phyloP scores from a whole-genome alignment of 1,140 invertebrate genomes.

The Pachypeltis micranthus region DNA sequence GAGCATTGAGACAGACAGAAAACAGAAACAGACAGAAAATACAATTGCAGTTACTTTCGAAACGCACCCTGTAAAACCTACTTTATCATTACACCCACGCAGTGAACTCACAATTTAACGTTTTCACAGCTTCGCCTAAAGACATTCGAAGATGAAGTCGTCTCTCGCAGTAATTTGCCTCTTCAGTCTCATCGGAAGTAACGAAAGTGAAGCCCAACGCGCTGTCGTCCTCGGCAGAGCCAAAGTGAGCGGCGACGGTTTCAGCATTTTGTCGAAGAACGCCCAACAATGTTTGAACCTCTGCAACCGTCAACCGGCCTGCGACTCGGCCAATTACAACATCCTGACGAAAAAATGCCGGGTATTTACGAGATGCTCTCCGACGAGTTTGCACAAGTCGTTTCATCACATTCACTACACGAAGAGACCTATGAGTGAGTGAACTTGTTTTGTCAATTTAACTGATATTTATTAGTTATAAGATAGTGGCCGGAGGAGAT shows the following conservation, averaged over 20 bases:
- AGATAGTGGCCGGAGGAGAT: too few relatives aligned
- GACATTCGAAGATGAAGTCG: too few relatives aligned
- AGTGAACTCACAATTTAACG: too few relatives aligned
- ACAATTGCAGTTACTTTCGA: too few relatives aligned
- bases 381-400: slow-evolving; percentile 6
- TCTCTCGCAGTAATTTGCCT: too few relatives aligned
- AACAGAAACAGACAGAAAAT: too few relatives aligned
- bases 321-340: slow-evolving; percentile 20
- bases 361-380: slow-evolving; percentile 14
- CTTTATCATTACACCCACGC: too few relatives aligned
- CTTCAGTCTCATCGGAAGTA: too few relatives aligned
- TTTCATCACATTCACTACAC: slow-evolving; percentile 15
- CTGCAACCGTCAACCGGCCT: slow-evolving; percentile 14
- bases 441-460: not conserved
- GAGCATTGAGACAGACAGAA: too few relatives aligned
- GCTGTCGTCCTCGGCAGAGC: not conserved
- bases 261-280: not conserved
- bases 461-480: too few relatives aligned
- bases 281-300: slow-evolving; percentile 10
- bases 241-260: slow-evolving; percentile 13
- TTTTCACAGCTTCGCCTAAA: too few relatives aligned
- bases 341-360: slow-evolving; percentile 12
- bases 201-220: not conserved
- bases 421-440: slow-evolving; percentile 20
- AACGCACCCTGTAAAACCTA: too few relatives aligned